phyloP scores from a whole-genome alignment of 2,888 invertebrate species.

The Lepidochrysops patricia region DNA sequence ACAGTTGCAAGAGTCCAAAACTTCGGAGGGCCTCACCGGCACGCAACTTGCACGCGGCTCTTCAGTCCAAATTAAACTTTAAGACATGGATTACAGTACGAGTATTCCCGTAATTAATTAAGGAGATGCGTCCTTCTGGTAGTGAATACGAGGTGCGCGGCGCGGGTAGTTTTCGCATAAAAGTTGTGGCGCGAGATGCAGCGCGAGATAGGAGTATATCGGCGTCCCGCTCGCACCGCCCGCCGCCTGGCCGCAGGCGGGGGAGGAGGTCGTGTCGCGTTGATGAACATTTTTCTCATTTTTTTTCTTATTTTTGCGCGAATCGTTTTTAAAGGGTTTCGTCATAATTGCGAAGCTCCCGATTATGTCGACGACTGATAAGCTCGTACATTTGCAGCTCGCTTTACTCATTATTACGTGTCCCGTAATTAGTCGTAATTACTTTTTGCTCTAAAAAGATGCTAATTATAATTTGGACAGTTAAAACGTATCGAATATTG shows the following conservation, averaged over 20 bases:
- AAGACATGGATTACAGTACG: conserved; percentile 19
- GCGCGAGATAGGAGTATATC: conserved; percentile 36
- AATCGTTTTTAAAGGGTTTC: conserved; percentile 75
- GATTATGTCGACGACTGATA: conserved; percentile 63
- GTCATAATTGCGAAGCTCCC: conserved; percentile 70
- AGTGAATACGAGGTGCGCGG: conserved; percentile 41
- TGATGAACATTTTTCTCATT: conserved; percentile 74
- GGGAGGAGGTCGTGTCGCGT: conserved; percentile 65
- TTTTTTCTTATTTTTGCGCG: conserved; percentile 71
- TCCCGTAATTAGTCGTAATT: conserved; percentile 2
- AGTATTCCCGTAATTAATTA: conserved; percentile 16
- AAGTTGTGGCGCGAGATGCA: conserved; percentile 70
- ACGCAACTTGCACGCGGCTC: conserved; percentile 26
- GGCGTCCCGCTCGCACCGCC: conserved; percentile 50
- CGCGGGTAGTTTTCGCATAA: conserved; percentile 72
- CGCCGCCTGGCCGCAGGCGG: conserved; percentile 50
- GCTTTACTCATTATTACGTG: background rate
- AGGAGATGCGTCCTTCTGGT: conserved; percentile 32
- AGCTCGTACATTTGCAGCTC: conserved; percentile 29
- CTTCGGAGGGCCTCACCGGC: conserved; percentile 37
- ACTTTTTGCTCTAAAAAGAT: background rate
- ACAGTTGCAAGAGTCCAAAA: conserved; percentile 65
- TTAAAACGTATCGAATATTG: background rate
- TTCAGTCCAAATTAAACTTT: conserved; percentile 18
- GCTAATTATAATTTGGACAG: background rate